phyloP scores from a whole-genome alignment of 2,888 invertebrate genomes.

The Drosophila borborema region DNA sequence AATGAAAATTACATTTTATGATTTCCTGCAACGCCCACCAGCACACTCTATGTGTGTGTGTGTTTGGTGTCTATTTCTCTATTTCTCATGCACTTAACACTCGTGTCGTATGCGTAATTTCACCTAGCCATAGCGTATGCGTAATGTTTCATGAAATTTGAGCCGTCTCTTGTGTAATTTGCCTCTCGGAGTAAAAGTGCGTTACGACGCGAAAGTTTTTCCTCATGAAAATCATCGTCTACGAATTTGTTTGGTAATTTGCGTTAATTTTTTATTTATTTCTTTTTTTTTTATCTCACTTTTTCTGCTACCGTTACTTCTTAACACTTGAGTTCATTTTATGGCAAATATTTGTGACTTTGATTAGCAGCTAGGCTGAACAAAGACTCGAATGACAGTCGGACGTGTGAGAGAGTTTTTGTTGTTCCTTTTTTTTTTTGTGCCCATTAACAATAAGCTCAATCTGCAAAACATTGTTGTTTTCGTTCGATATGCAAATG shows the following conservation, averaged over 20 bases:
- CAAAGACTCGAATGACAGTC: constrained; percentile 27
- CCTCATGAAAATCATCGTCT: constrained; percentile 25
- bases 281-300: not conserved
- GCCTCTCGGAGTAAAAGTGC: constrained; percentile 15
- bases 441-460: constrained; percentile 36
- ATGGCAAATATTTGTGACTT: constrained; percentile 52
- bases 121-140: constrained; percentile 55
- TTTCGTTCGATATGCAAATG: constrained; percentile 32
- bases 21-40: constrained; percentile 73
- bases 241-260: constrained; percentile 37
- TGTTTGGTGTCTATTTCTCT: constrained; percentile 49
- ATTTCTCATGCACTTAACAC: constrained; percentile 48
- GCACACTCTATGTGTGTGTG: not conserved
- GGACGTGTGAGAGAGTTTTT: constrained; percentile 11
- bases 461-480: not conserved
- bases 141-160: constrained; percentile 61
- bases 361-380: constrained; percentile 50
- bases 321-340: constrained; percentile 54
- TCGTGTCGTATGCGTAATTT: constrained; percentile 61
- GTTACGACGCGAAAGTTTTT: constrained; percentile 28
- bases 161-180: constrained; percentile 58
- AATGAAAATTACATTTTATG: constrained; percentile 72
- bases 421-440: constrained; percentile 9
- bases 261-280: constrained; percentile 11
- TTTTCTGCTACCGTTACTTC: constrained; percentile 53